These are phyloP conservation scores for Salarias fasciatus DNA, from an alignment of 2,797 vertebrate species.

Conservation along the genomic window DNA sequence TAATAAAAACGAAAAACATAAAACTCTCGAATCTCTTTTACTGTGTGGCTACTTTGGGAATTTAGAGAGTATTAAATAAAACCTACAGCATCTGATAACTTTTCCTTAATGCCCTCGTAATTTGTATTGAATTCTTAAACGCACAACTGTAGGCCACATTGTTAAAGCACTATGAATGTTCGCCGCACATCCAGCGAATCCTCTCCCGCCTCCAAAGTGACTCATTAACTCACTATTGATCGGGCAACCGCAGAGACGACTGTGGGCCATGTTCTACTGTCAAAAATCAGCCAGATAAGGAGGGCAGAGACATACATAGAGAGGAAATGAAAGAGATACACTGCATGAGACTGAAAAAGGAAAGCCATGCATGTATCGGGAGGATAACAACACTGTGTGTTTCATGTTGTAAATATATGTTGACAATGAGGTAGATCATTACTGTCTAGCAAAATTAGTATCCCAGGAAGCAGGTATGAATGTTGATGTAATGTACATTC, in stretches of 20 bases:
- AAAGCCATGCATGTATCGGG: background rate
- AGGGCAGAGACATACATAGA: background rate
- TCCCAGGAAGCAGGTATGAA: background rate
- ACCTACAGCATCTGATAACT: background rate
- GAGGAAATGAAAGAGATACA: constrained; percentile 42
- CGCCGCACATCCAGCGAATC: constrained; percentile 31
- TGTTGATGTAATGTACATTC: no score
- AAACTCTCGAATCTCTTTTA: background rate
- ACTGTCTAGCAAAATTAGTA: background rate
- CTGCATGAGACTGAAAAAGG: constrained; percentile 19
- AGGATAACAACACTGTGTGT: background rate
- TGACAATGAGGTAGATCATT: background rate
- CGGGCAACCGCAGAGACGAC: constrained; percentile 46
- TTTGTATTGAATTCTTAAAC: constrained; percentile 34
- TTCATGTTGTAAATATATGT: background rate
- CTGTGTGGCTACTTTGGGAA: background rate
- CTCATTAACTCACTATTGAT: constrained; percentile 66
- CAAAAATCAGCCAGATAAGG: constrained; percentile 66
- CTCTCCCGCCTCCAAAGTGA: constrained; percentile 51
- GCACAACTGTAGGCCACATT: constrained; percentile 3
- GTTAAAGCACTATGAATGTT: constrained; percentile 23
- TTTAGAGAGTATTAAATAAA: constrained; percentile 37
- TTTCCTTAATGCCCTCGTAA: constrained; percentile 13
- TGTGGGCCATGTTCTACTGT: constrained; percentile 46
- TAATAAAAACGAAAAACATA: background rate